These are phyloP conservation scores for Rutpela maculata DNA, from an alignment of 2,888 invertebrate genomes.

Conservation along the genomic window DNA sequence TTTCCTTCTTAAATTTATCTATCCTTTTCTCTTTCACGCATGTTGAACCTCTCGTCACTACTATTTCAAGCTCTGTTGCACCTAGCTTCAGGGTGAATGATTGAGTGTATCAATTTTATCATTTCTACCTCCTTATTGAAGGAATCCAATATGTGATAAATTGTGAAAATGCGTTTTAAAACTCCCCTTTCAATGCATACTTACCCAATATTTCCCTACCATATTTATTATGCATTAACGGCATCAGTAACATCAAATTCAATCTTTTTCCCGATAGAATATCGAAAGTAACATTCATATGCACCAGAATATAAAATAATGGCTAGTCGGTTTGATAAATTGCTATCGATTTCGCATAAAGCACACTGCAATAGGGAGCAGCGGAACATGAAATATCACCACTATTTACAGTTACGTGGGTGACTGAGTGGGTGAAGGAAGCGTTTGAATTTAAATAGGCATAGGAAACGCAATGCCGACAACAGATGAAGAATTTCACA, in stretches of 20 bases:
- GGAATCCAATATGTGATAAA: not conserved
- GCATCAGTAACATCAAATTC: not conserved
- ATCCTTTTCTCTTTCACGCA: not conserved
- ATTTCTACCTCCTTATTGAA: not conserved
- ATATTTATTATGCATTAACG: not conserved
- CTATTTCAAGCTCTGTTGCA: not conserved
- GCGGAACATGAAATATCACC: not conserved
- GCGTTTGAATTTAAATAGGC: not conserved
- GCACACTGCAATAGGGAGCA: not conserved
- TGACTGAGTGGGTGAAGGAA: not conserved
- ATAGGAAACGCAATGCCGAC: too few relatives aligned
- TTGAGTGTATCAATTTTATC: not conserved
- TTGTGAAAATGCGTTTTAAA: not conserved
- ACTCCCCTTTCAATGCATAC: not conserved
- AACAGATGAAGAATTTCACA: too few relatives aligned
- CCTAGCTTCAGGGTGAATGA: not conserved
- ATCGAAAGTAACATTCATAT: not conserved
- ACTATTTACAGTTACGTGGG: not conserved
- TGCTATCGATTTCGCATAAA: constrained; percentile 9
- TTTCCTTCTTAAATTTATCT: not conserved
- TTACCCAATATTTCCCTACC: not conserved
- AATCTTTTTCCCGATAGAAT: not conserved
- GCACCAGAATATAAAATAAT: constrained; percentile 1
- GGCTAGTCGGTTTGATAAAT: constrained; percentile 2
- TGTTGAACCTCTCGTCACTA: not conserved